Percentiles rank a stretch among this genome's conserved stretches.
phyloP scores from a whole-genome alignment of 2,113 vertebrate genomes.

The Tyrannus savana region DNA sequence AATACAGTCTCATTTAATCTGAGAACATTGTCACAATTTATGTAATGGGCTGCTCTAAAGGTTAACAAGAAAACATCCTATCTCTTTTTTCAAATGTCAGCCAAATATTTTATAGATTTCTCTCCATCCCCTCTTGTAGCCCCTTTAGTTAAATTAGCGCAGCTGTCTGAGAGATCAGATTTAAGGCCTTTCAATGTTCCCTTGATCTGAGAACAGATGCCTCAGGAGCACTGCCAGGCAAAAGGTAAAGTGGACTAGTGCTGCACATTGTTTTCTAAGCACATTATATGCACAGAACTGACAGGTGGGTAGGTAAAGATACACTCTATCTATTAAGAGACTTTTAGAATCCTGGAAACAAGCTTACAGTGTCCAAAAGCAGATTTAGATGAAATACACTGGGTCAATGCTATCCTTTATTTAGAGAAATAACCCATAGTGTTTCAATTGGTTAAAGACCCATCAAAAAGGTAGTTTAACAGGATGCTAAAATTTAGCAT shows the following conservation, averaged over 20 bases:
- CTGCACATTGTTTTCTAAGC: not conserved
- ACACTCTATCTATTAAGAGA: not conserved
- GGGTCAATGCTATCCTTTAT: not conserved
- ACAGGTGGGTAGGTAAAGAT: not conserved
- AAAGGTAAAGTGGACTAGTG: constrained; percentile 38
- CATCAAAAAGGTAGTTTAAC: not conserved
- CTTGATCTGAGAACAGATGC: constrained; percentile 54
- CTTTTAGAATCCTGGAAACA: not conserved
- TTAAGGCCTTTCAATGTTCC: constrained; percentile 54
- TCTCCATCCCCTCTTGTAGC: constrained; percentile 27
- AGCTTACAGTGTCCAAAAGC: not conserved
- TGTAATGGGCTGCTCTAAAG: constrained; percentile 56
- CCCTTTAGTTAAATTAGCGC: constrained; percentile 64
- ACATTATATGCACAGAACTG: constrained; percentile 8
- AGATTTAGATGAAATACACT: not conserved
- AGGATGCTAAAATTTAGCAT: not conserved
- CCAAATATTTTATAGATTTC: constrained; percentile 65
- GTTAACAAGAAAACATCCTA: constrained; percentile 66
- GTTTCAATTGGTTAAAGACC: not conserved
- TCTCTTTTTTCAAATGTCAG: constrained; percentile 72
- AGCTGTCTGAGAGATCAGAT: constrained; percentile 59
- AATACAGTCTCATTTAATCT: constrained; percentile 50
- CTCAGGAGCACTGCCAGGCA: constrained; percentile 41
- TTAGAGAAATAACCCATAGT: not conserved
- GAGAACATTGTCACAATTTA: constrained; percentile 59